These are phyloP conservation scores for Neolamprologus ventralis DNA, from an alignment of 2,113 vertebrate species.

Conservation along the genomic window DNA sequence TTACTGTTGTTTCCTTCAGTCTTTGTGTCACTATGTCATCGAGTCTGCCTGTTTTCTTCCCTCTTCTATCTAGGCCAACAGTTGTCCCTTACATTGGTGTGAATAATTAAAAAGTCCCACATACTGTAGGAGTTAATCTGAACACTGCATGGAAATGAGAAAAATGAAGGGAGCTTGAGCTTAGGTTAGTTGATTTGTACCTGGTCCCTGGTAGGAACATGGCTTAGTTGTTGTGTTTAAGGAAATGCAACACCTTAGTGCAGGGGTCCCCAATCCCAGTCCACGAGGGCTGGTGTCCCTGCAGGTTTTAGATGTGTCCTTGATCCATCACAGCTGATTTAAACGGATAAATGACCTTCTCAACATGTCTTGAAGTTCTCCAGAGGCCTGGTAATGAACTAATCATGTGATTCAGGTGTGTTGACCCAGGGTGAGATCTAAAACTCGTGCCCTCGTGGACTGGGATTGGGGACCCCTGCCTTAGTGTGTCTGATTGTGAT, in stretches of 20 bases:
- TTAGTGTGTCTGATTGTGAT: not conserved
- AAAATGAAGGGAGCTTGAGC: not conserved
- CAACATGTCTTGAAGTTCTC: not conserved
- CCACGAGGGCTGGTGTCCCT: not conserved
- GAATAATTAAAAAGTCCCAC: conserved; percentile 35
- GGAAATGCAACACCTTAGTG: not conserved
- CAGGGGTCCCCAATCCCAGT: not conserved
- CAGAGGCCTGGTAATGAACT: not conserved
- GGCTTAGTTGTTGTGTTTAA: not conserved
- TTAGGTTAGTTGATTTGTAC: not conserved
- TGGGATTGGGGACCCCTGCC: accelerated
- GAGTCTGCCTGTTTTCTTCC: not conserved
- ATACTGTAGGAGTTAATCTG: not conserved
- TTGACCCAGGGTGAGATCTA: not conserved
- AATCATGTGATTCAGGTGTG: not conserved
- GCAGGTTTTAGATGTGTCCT: not conserved
- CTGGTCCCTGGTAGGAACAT: not conserved
- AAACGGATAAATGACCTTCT: not conserved
- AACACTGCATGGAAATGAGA: not conserved
- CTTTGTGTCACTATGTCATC: not conserved
- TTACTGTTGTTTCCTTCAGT: not conserved
- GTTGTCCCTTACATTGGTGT: conserved; percentile 28
- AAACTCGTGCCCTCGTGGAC: not conserved
- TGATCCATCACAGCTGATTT: not conserved
- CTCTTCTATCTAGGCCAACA: conserved; percentile 24